A percentile compares a stretch with the other conserved stretches of the same genome.
Conservation (phyloP, 1,140 invertebrate species). For the Pantala flavescens region DNA sequence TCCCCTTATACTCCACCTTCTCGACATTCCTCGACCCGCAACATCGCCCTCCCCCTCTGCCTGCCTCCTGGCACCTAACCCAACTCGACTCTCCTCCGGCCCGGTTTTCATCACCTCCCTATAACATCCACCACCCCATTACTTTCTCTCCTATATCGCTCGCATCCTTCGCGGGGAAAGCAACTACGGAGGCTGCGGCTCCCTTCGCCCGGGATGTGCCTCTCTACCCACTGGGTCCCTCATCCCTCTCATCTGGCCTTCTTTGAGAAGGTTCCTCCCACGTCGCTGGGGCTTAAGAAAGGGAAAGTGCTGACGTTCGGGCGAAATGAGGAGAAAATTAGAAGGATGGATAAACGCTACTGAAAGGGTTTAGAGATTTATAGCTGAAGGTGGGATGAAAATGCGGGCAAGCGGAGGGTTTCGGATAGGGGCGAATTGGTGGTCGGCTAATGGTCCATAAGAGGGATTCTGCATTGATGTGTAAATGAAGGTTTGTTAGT, state of each 20-base stretch:
- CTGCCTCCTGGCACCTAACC: slow-evolving; percentile 5
- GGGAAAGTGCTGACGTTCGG: too few relatives aligned
- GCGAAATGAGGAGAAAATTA: too few relatives aligned
- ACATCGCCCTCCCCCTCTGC: not conserved
- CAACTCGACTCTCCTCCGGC: not conserved
- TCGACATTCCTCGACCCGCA: not conserved
- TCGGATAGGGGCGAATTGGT: too few relatives aligned
- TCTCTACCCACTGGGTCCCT: not conserved
- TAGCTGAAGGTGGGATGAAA: too few relatives aligned
- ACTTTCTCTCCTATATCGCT: not conserved
- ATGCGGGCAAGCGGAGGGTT: too few relatives aligned
- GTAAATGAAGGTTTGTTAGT: too few relatives aligned
- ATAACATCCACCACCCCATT: not conserved
- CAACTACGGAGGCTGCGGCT: not conserved
- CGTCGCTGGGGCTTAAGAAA: too few relatives aligned
- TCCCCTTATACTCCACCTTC: not conserved
- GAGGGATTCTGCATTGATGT: too few relatives aligned
- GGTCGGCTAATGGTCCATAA: too few relatives aligned
- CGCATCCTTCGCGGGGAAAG: not conserved
- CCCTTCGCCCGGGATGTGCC: not conserved
- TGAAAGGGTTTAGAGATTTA: too few relatives aligned
- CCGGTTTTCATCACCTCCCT: slow-evolving; percentile 1
- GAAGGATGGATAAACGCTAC: too few relatives aligned
- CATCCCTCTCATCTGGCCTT: not conserved
- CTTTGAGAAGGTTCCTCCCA: too few relatives aligned